Percentiles rank a stretch among this genome's conserved stretches.
Evolutionary conservation across 2,888 invertebrate genomes (phyloP).

Genomic region (Thera obeliscata): DNA sequence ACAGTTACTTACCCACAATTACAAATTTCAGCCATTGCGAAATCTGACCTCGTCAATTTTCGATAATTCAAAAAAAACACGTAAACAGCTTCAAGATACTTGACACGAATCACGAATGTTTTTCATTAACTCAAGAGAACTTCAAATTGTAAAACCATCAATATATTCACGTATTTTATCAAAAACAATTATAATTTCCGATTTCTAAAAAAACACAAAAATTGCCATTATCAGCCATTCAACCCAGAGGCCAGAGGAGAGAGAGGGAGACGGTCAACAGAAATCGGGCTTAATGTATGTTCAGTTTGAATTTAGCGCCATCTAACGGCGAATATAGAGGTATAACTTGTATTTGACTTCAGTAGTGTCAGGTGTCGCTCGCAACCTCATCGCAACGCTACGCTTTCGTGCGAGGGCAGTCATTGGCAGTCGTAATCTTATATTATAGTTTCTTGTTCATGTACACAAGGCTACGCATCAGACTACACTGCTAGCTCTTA

Average conservation of each 20-base stretch:
- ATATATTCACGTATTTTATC: conserved; percentile 39
- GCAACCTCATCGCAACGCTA: no score
- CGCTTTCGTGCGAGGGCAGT: no score
- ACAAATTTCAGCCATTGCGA: conserved; percentile 61
- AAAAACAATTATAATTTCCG: conserved; percentile 42
- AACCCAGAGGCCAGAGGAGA: conserved; percentile 50
- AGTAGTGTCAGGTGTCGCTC: no score
- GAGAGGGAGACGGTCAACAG: neutral
- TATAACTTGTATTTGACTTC: no score
- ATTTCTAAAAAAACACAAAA: conserved; percentile 60
- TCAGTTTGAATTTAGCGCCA: conserved; percentile 53
- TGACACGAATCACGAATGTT: conserved; percentile 30
- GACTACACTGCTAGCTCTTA: no score
- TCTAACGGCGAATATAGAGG: conserved; percentile 46
- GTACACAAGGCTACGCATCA: no score
- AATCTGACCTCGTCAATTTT: conserved; percentile 53
- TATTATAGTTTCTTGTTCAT: no score
- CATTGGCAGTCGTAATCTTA: no score
- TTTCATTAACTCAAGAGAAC: conserved; percentile 29
- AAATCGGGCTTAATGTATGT: conserved; percentile 48
- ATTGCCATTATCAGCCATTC: conserved; percentile 66
- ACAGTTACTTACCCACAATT: conserved; percentile 39
- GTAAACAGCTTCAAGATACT: conserved; percentile 33
- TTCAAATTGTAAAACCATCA: conserved; percentile 35
- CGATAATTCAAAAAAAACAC: conserved; percentile 43